Evolutionary conservation across 2,113 vertebrate genomes (phyloP), one percentile per base, ranked within the genome.

Genomic region (Sitta europaea): DNA sequence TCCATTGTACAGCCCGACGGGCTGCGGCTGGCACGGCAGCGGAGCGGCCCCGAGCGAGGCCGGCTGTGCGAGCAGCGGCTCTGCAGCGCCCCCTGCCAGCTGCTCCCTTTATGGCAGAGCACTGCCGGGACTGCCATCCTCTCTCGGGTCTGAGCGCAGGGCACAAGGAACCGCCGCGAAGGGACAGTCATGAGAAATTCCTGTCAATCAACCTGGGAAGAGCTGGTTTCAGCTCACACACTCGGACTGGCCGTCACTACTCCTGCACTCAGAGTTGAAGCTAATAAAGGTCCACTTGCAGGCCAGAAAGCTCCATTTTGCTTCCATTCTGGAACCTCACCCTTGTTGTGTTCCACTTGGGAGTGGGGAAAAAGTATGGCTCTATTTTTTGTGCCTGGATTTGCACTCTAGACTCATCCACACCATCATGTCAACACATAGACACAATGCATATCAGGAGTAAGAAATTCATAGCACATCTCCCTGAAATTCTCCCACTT

Each of bases 41-140:
- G 16, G 62, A 76, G 42, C 13, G 23, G 40, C 84, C 54, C 25
- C 21, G 61, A 2, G 2, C 3, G 31, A 21, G 61, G 57, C 42
- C 4, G n/a, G 88, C 22, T 14, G 25, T 7, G 62, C 21, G 22
- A 14, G 51, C 71, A 27, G 29, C 71, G 62, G 93, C 87, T 93
- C 94, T 95, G 58, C 82, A 23, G 75, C 96, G 92, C 96, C 96
- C 96, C 75, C 96, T 97, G 91, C 68, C 88, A 42, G 75, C 50
- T 43, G 31, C 7, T 86, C 53, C 61, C 38, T 5, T 65, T 23
- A 72, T 23, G 84, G 94, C 96, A 80, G 40, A n/a, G 72, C 59
- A 40, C 16, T 90, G 13, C 43, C 3, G 3, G 66, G 27, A 51
- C 7, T 14, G 59, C 59, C 71, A n/a, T n/a, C n/a, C n/a, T n/a